phyloP scores from a whole-genome alignment of 2,888 invertebrate species.

The Barypeithes pellucidus region DNA sequence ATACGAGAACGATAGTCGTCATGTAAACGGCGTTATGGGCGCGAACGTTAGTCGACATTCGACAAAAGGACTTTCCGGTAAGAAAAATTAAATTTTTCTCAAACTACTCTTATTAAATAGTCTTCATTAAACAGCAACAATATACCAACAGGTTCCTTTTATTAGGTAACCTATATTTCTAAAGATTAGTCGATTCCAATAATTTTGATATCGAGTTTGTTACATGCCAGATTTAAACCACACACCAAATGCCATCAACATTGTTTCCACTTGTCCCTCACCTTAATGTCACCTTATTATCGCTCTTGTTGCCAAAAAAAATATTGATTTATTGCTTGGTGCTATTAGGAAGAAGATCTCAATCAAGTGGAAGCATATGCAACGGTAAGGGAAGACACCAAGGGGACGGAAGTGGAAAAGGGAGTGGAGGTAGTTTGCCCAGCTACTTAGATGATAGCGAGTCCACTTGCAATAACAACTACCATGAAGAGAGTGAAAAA shows the following conservation, averaged over 20 bases:
- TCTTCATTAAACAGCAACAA: neutral
- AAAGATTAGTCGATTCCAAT: too few relatives aligned
- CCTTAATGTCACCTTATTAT: too few relatives aligned
- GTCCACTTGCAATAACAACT: constrained; percentile 65
- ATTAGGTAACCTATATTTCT: too few relatives aligned
- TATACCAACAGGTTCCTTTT: too few relatives aligned
- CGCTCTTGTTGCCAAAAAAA: too few relatives aligned
- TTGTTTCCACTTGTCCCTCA: too few relatives aligned
- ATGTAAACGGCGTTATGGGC: constrained; percentile 74
- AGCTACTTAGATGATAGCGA: constrained; percentile 78
- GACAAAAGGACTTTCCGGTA: constrained; percentile 77
- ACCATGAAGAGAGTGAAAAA: constrained; percentile 59
- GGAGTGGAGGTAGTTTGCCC: constrained; percentile 74
- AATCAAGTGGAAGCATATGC: constrained; percentile 84
- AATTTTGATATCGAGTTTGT: too few relatives aligned
- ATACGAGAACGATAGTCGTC: constrained; percentile 17
- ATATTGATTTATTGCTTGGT: neutral
- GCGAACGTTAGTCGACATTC: constrained; percentile 86
- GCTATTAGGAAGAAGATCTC: constrained; percentile 76
- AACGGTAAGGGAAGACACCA: constrained; percentile 69
- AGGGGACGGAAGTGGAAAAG: constrained; percentile 62
- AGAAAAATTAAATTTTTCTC: neutral
- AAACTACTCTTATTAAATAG: too few relatives aligned
- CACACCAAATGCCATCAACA: too few relatives aligned
- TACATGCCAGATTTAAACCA: too few relatives aligned